Conservation (phyloP, 2,888 invertebrate species). For the Gonocerus acuteangulatus region DNA sequence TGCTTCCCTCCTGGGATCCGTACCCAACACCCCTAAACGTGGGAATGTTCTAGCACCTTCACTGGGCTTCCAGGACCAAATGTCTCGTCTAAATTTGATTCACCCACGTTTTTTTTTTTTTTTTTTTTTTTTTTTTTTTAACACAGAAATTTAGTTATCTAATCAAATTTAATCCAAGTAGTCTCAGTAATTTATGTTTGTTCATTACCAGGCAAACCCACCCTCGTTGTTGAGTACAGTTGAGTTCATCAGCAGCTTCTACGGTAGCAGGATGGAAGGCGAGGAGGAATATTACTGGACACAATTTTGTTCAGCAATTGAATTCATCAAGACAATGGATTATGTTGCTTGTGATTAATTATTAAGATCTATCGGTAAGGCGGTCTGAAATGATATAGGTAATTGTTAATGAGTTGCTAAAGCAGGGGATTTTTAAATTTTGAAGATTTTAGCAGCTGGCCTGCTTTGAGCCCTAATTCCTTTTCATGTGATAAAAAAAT, state of each 20-base stretch:
- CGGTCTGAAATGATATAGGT: not conserved
- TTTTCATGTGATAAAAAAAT: constrained; percentile 18
- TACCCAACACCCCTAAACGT: no score
- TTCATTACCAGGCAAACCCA: constrained; percentile 76
- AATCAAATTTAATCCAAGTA: no score
- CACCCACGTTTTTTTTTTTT: no score
- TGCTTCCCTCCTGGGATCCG: no score
- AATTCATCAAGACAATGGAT: constrained; percentile 97
- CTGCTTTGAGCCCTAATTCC: constrained; percentile 19
- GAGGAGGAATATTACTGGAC: constrained; percentile 98
- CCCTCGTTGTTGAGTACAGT: constrained; percentile 87
- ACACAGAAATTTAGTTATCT: no score
- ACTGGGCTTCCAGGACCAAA: no score
- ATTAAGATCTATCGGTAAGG: no score
- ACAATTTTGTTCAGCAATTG: constrained; percentile 91
- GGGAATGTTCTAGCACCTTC: no score
- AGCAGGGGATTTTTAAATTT: not conserved
- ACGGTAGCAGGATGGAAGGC: constrained; percentile 71
- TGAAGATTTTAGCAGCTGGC: constrained; percentile 9
- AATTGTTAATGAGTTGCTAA: not conserved
- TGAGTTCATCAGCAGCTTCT: constrained; percentile 91
- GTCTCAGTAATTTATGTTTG: no score
- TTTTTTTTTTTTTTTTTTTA: no score
- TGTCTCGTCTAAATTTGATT: no score
- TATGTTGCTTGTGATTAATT: constrained; percentile 44